phyloP scores from a whole-genome alignment of 1,140 invertebrate genomes.

The Geopemphigus sp. region DNA sequence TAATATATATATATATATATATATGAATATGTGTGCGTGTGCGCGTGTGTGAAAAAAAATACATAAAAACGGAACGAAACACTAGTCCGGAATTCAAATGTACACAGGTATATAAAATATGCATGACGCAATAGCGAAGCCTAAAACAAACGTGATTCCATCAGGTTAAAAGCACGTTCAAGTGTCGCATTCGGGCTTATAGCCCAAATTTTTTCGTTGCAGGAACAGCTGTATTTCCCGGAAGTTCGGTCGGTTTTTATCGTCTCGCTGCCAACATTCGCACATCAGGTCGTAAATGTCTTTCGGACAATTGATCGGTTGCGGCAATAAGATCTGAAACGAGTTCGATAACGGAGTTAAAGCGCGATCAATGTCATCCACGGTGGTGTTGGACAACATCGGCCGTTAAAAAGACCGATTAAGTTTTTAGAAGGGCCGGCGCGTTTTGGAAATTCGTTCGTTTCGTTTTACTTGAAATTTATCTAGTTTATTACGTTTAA shows the following conservation, averaged over 20 bases:
- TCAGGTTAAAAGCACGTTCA: background rate
- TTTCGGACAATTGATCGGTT: conserved; percentile 63
- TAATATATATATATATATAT: too few relatives aligned
- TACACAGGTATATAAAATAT: conserved; percentile 21
- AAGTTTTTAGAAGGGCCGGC: too few relatives aligned
- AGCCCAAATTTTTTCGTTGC: conserved; percentile 67
- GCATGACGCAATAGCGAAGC: background rate
- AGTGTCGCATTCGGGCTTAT: conserved; percentile 51
- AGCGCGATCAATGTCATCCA: too few relatives aligned
- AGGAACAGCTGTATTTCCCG: conserved; percentile 73
- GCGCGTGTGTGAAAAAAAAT: background rate
- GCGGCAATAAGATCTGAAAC: conserved; percentile 31
- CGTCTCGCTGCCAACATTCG: conserved; percentile 72
- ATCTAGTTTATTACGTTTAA: too few relatives aligned
- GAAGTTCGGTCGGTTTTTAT: conserved; percentile 68
- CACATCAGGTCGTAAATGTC: conserved; percentile 74
- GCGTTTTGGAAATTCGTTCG: too few relatives aligned
- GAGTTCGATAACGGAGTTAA: too few relatives aligned
- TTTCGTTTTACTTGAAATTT: too few relatives aligned
- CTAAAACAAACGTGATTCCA: background rate
- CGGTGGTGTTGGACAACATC: too few relatives aligned
- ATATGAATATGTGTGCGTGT: too few relatives aligned
- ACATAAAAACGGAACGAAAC: background rate
- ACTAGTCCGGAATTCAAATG: conserved; percentile 7
- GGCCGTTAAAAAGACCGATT: too few relatives aligned